Evolutionary conservation across 2,113 vertebrate genomes (phyloP), one percentile per base, ranked within the genome.

Genomic region (Bostrychus sinensis): DNA sequence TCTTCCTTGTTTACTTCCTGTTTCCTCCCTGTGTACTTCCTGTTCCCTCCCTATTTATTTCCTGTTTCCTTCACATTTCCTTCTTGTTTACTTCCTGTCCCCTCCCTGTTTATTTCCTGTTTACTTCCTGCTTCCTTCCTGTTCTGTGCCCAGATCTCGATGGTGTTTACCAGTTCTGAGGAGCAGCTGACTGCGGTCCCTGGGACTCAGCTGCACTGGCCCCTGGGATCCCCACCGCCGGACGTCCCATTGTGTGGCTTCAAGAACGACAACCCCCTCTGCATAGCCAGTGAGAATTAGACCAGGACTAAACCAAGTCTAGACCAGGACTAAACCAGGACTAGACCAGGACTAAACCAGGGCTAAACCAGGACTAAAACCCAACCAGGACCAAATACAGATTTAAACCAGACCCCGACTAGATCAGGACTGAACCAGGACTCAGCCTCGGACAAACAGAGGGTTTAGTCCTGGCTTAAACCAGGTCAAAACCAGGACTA

Each of bases 191-290:
- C 85, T 1, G 37, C 77, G 0, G 54, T 93, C 13, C 88, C 92
- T 0, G 95, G 93, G 0, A 73, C 75, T 0, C 25, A 72, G 1
- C 75, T 94, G 53, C 86, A 89, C 42, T 98, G 96, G 96, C 91
- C 89, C 0, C 91, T 93, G 0, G 93, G 93, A 0, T 16, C 12
- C 1, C 59, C 83, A 10, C 96, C 96, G 3, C 87, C 76, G 0
- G 96, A 98, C 0, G 68, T 95, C 19, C 96, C 96, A 0, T 46
- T 86, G 14, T 98, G 96, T 0, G 96, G 95, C 46, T 97, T 98
- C 17, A 94, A 95, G 72, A 93, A 94, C 1, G 91, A 92, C 19
- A 83, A 94, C 58, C 93, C 93, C 0, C 46, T 80, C 60, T 98
- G 96, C 72, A 83, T 76, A 26, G 88, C 92, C 78, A 92, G 96